A percentile compares a stretch with the other conserved stretches of the same genome.
Conservation (phyloP, 2,888 invertebrate genomes). For the Lepidocyrtinus sp. region DNA sequence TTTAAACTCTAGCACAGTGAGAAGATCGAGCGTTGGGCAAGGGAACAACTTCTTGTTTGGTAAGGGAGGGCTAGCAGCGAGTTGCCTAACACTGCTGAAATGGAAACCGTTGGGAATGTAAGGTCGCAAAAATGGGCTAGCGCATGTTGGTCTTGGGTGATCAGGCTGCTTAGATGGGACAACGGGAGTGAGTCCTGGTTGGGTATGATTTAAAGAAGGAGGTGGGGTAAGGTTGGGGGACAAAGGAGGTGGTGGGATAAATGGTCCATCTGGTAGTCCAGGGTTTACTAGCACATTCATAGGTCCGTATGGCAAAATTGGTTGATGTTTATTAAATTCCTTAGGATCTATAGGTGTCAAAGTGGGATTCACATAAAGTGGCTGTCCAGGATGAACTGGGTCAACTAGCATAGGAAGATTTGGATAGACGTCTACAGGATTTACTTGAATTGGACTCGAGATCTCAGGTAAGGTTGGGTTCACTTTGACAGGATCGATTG, state of each 20-base stretch:
- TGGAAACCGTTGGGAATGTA: slow-evolving; percentile 66
- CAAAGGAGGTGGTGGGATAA: neutral
- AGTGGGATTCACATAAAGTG: slow-evolving; percentile 9
- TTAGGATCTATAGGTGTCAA: slow-evolving; percentile 26
- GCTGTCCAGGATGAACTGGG: slow-evolving; percentile 20
- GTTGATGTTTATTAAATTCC: slow-evolving; percentile 29
- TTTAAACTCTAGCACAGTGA: slow-evolving; percentile 62
- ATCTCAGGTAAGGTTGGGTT: slow-evolving; percentile 28
- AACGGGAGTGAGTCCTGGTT: neutral
- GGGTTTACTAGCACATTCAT: slow-evolving; percentile 42
- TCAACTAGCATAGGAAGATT: slow-evolving; percentile 21
- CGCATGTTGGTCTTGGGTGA: slow-evolving; percentile 30
- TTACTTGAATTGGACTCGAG: slow-evolving; percentile 32
- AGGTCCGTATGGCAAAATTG: slow-evolving; percentile 28
- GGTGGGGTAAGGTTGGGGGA: neutral
- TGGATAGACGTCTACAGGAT: slow-evolving; percentile 31
- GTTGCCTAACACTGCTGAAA: slow-evolving; percentile 46
- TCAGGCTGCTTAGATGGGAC: neutral
- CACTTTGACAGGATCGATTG: slow-evolving; percentile 44
- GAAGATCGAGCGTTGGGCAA: slow-evolving; percentile 62
- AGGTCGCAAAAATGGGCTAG: slow-evolving; percentile 33
- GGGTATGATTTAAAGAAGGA: neutral
- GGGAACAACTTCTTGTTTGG: slow-evolving; percentile 30
- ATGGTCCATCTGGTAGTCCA: slow-evolving; percentile 28
- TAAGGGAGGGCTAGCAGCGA: slow-evolving; percentile 33